Conservation (phyloP, 2,797 vertebrate genomes). For the Pogonophryne albipinna region DNA sequence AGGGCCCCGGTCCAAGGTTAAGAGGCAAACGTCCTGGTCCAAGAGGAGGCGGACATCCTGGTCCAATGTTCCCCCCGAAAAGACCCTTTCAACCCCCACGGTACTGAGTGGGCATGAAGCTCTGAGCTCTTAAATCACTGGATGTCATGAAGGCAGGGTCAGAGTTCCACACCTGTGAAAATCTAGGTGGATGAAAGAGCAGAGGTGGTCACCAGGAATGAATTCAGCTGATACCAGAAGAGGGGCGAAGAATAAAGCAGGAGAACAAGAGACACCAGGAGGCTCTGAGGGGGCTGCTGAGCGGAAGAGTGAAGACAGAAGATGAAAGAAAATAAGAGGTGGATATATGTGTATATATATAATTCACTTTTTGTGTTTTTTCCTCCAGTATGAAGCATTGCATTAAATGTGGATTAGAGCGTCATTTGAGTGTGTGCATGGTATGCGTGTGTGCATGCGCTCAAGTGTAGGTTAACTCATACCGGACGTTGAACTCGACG, state of each 20-base stretch:
- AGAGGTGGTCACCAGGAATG: constrained; percentile 21
- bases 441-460: constrained; percentile 62
- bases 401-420: constrained; percentile 53
- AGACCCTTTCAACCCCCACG: constrained; percentile 92
- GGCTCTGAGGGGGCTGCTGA: constrained; percentile 61
- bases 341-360: constrained; percentile 79
- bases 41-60: constrained; percentile 75
- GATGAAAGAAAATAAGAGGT: constrained; percentile 84
- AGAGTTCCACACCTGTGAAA: constrained; percentile 3
- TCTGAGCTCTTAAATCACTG: constrained; percentile 38
- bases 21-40: constrained; percentile 89
- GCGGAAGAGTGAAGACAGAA: constrained; percentile 73
- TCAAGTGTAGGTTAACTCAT: constrained; percentile 41
- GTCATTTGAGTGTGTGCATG: constrained; percentile 61
- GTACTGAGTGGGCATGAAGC: constrained; percentile 83
- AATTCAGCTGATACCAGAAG: constrained; percentile 31
- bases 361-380: constrained; percentile 77
- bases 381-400: constrained; percentile 54
- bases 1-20: constrained; percentile 81
- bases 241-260: constrained; percentile 15
- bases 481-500: constrained; percentile 11
- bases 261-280: constrained; percentile 38
- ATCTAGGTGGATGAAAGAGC: constrained; percentile 33
- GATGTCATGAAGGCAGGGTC: background rate
- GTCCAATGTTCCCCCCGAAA: constrained; percentile 91